Base-by-base conservation (phyloP, 2,888 invertebrate genomes). In the Epinotia ramella region DNA sequence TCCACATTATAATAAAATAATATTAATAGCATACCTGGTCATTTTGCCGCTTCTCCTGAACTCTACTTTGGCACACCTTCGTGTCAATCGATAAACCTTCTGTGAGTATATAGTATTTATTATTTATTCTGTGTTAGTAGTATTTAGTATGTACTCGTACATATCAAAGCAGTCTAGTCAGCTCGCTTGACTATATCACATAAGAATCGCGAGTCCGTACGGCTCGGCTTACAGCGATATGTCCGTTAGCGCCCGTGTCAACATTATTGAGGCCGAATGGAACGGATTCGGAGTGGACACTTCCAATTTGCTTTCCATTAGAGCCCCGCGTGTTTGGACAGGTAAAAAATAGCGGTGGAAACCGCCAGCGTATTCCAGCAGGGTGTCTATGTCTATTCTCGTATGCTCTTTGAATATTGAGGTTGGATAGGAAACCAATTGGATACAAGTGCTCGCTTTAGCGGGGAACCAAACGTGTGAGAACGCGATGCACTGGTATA, bases 261-360 rank as follows among this genome's bases (percentile, higher is more conserved):
- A 65, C 73, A 73, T 65, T 62, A 82, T 80, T 79, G 80, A 77
- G 81, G 81, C 77, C 81, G 76, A 76, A 76, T 63, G 72, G 74
- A 71, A 76, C 79, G 76, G 33, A 57, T 20, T 77, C 71, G 53
- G 79, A 78, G 60, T 59, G 77, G 75, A 79, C 78, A 80, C 86
- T 88, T 88, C 84, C 87, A 88, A 87, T 88, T 89, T 86, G 87
- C 86, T 89, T 90, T 89, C 87, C 87, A 87, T 86, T 81, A 76
- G 78, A 69, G 73, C 73, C 67, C 18, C 53, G 66, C 56, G 83
- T 85, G 82, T 86, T 85, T 86, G 82, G 81, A 81, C 80, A 84
- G 84, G 87, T 86, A 84, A 81, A 85, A 83, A 84, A 46, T 59
- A 13, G n/a, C 59, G 24, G 24, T 59, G 59, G 24, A 69, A 33